Conservation (phyloP, 2,888 invertebrate species). For the Neria commutata region DNA sequence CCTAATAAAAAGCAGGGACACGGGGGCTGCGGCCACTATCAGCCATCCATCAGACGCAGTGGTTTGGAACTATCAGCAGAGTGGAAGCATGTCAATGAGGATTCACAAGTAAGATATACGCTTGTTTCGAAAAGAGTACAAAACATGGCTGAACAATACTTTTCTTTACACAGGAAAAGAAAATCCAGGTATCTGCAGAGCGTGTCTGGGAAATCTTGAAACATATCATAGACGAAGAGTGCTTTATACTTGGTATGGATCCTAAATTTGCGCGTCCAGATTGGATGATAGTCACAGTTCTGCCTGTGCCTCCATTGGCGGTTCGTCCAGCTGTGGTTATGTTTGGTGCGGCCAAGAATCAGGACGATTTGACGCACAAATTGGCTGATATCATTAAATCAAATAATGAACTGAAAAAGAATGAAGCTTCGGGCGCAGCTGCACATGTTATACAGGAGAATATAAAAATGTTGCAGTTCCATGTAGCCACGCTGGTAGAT, state of each 20-base stretch:
- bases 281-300: slow-evolving; percentile 98
- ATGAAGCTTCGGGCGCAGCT: slow-evolving; percentile 96
- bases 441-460: slow-evolving; percentile 97
- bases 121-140: neutral
- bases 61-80: slow-evolving; percentile 95
- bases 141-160: neutral
- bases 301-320: slow-evolving; percentile 95
- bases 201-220: slow-evolving; percentile 96
- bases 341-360: slow-evolving; percentile 95
- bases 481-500: slow-evolving; percentile 96
- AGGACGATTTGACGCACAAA: slow-evolving; percentile 99
- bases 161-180: slow-evolving; percentile 71
- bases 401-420: slow-evolving; percentile 93
- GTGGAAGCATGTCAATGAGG: slow-evolving; percentile 99
- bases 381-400: slow-evolving; percentile 97
- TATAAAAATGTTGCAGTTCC: slow-evolving; percentile 96
- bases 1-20: slow-evolving; percentile 70
- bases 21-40: slow-evolving; percentile 98
- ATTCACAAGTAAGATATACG: slow-evolving; percentile 71
- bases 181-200: slow-evolving; percentile 92
- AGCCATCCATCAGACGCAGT: slow-evolving; percentile 87
- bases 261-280: slow-evolving; percentile 97
- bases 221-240: slow-evolving; percentile 95
- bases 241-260: slow-evolving; percentile 93
- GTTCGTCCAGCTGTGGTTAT: slow-evolving; percentile 98